Evolutionary conservation across 2,888 invertebrate genomes (phyloP), one percentile per base, ranked within the genome.

Genomic region (Phengaris arion): DNA sequence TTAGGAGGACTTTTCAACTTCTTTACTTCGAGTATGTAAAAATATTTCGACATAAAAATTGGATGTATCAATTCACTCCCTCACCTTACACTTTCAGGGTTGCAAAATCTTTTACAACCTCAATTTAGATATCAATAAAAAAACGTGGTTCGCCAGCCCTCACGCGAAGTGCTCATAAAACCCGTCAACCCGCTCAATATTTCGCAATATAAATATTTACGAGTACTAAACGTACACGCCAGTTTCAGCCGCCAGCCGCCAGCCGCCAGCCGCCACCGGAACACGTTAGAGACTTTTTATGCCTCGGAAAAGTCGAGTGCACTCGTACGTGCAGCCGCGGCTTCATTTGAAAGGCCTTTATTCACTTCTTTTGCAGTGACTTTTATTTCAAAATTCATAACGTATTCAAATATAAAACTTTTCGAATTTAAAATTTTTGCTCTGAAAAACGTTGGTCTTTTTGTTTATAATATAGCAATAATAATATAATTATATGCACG

Each of bases 121-220:
- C 64, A 64, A 64, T 64, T 64, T 45, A 45, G 59, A 35, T 12
- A 22, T 59, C 64, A 35, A 51, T 52, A 46, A 76, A 76, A 45
- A 51, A 5, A 12, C 7, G 22, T 15, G 72, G 35, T 22, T 48
- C 72, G 77, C 74, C 81, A 85, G 75, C 84, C 83, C 82, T 84
- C 78, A 78, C 75, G 64, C 76, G 75, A 68, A 76, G 78, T 77
- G 68, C 64, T 83, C 84, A 81, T 87, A 85, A 88, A 88, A 85
- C 81, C 83, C 79, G 82, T 80, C 77, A n/a, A n/a, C n/a, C n/a
- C n/a, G n/a, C 79, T 82, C 83, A 35, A 35, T 85, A 85, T 84
- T 85, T 83, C 81, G 82, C 81, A 81, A 81, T 82, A 83, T 85
- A 86, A 88, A 89, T 88, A 87, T 88, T 90, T 87, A 88, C 83